Evolutionary conservation across 2,888 invertebrate genomes (phyloP).

Genomic region (Epinotia ramella): DNA sequence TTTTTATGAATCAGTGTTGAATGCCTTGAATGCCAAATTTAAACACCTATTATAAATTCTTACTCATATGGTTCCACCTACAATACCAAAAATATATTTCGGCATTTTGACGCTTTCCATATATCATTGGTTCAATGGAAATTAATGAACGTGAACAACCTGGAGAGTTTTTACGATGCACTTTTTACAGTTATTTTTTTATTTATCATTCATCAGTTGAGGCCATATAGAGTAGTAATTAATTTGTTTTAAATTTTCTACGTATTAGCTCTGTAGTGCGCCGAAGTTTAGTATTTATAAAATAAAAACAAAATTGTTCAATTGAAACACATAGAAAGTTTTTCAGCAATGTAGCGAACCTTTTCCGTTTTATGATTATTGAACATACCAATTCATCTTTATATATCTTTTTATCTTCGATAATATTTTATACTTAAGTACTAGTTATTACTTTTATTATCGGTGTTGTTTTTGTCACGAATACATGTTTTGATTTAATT

Average conservation of each 20-base stretch:
- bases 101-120: neutral
- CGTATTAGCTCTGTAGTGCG: neutral
- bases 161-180: neutral
- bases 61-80: neutral
- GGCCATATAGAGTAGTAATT: neutral
- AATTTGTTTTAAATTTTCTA: neutral
- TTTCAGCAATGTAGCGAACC: neutral
- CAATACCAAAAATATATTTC: neutral
- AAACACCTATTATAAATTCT: neutral
- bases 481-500: no score
- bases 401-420: no score
- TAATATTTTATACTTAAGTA: no score
- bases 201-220: neutral
- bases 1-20: no score
- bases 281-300: neutral
- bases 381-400: no score
- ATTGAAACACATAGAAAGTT: neutral
- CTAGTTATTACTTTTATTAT: no score
- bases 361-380: no score
- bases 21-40: neutral
- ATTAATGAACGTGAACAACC: slow-evolving; percentile 7
- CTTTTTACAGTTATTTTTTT: neutral
- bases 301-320: neutral
- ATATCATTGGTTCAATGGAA: neutral
- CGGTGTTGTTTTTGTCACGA: no score